Base-by-base conservation (phyloP, 2,113 vertebrate species). In the Callaeas wilsoni region DNA sequence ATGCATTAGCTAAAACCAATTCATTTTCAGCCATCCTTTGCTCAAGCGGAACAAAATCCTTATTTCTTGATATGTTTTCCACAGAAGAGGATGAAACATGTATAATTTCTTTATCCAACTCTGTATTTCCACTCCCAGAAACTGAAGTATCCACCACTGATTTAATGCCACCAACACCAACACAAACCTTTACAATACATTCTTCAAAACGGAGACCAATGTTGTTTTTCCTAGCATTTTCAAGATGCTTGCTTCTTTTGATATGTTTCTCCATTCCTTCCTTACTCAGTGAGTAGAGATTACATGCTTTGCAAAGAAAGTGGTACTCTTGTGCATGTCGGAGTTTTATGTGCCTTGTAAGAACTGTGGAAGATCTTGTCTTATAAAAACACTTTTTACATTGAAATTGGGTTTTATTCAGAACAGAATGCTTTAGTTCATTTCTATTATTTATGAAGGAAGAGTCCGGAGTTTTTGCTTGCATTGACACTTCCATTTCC, bases 211-310 rank as follows among this genome's bases (percentile, higher is more conserved):
- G 97, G 35, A 98, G 84, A 32, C 98, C 98, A 50, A 98, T 95
- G 30, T 97, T 98, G 85, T 98, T 98, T 93, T 98, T 98, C 87
- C 96, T 98, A 63, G 98, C 98, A 77, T 98, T 98, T 97, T 98
- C 98, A 94, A 98, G 97, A 97, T 99, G 99, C 62, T 98, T 98
- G 56, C 98, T 98, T 74, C 99, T 98, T 75, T 97, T 98, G 87
- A 99, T 98, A 93, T 99, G 99, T 27, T 97, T 96, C 53, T 99
- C 98, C 99, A 99, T 99, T 83, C 98, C 99, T 89, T 99, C 98
- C 53, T 98, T 97, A 71, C 99, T 99, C 93, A 99, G 96, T 4
- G 99, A 98, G 89, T 99, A 98, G 57, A 99, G 98, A 93, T 98
- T 98, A 47, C 99, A 99, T 1, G 98, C 97, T 96, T 98, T 99